These are phyloP conservation scores for Clarias laeviceps DNA, from an alignment of 2,797 vertebrate species.

Conservation along the genomic window DNA sequence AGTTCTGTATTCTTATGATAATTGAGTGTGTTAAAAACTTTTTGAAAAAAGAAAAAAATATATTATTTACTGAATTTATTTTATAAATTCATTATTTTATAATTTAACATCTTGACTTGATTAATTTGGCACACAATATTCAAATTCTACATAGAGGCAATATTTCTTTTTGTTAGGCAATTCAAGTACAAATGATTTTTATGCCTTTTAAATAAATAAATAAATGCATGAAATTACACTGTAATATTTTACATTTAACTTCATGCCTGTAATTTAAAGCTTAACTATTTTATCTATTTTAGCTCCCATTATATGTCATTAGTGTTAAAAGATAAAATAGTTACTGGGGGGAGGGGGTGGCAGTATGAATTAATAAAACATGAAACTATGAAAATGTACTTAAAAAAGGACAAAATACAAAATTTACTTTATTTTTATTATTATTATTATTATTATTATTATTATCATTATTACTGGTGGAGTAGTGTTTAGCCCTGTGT, in stretches of 20 bases:
- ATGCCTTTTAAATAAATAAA: too few species aligned
- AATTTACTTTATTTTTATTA: too few species aligned
- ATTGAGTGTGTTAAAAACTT: constrained; percentile 18
- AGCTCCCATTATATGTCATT: too few species aligned
- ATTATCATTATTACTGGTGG: too few species aligned
- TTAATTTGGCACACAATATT: neutral
- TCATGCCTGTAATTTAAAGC: neutral
- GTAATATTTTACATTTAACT: neutral
- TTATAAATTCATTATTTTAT: too few species aligned
- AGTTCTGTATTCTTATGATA: constrained; percentile 49
- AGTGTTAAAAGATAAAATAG: neutral
- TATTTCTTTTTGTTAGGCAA: neutral
- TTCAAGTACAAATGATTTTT: neutral
- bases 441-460: too few species aligned
- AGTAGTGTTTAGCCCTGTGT: too few species aligned
- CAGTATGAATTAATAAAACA: neutral
- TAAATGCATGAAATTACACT: neutral
- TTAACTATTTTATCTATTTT: too few species aligned
- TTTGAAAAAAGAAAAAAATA: neutral
- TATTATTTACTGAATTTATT: neutral
- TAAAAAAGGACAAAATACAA: too few species aligned
- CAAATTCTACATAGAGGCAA: neutral
- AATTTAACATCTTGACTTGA: constrained; percentile 3
- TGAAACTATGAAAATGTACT: neutral
- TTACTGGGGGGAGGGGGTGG: neutral